Conservation (phyloP, 1,140 invertebrate species). For the Lysiphlebus fabarum region DNA sequence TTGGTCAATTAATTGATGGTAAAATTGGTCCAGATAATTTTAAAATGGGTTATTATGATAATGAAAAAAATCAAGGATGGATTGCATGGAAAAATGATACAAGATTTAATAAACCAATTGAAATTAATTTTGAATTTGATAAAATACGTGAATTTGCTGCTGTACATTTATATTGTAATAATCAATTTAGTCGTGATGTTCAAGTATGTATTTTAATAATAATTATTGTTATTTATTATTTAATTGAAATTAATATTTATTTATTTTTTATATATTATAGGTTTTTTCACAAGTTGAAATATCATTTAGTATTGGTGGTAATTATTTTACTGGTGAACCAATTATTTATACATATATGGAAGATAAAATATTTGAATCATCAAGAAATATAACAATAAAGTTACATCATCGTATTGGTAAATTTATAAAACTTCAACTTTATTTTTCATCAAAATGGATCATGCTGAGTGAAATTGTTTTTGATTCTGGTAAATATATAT, state of each 20-base stretch:
- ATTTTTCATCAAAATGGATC: constrained; percentile 83
- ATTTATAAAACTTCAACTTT: constrained; percentile 76
- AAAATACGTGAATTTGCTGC: constrained; percentile 79
- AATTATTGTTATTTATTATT: neutral
- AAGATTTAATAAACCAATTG: constrained; percentile 62
- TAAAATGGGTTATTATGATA: constrained; percentile 62
- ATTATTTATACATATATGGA: constrained; percentile 72
- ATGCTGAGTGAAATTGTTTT: constrained; percentile 85
- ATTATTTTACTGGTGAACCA: constrained; percentile 71
- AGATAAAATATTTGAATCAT: constrained; percentile 78
- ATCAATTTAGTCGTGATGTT: constrained; percentile 74
- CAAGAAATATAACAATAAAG: constrained; percentile 79
- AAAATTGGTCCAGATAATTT: constrained; percentile 68
- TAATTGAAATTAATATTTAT: neutral
- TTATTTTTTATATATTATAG: constrained; percentile 46
- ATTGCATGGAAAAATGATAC: constrained; percentile 88
- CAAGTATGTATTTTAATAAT: constrained; percentile 56
- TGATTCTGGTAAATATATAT: constrained; percentile 65
- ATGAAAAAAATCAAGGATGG: constrained; percentile 70
- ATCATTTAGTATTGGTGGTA: constrained; percentile 79
- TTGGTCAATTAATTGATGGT: constrained; percentile 74
- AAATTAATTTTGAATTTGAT: constrained; percentile 85
- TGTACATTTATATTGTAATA: constrained; percentile 77
- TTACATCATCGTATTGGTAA: constrained; percentile 78
- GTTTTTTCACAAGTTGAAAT: constrained; percentile 76